Evolutionary conservation across 2,888 invertebrate genomes (phyloP).

Genomic region (Mythimna loreyi): DNA sequence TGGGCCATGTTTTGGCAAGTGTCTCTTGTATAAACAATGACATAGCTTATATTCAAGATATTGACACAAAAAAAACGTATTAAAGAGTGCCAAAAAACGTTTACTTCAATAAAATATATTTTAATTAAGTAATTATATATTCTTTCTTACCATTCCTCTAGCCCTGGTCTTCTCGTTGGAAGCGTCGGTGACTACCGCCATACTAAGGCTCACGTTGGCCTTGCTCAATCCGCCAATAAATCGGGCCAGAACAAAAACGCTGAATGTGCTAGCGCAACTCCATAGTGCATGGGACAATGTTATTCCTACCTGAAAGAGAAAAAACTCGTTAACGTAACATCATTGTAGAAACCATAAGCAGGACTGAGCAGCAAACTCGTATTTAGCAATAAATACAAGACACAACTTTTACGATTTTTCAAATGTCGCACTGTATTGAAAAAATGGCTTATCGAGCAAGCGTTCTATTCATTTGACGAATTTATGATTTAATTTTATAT

Average conservation of each 20-base stretch:
- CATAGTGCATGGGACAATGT: constrained; percentile 96
- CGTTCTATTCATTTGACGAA: too few relatives aligned
- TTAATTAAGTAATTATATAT: background rate
- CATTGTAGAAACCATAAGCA: background rate
- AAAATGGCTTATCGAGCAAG: too few relatives aligned
- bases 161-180: constrained; percentile 96
- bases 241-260: constrained; percentile 97
- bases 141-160: constrained; percentile 96
- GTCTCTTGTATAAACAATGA: constrained; percentile 17
- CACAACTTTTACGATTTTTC: too few relatives aligned
- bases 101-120: background rate
- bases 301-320: constrained; percentile 93
- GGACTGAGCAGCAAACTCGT: background rate
- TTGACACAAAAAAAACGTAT: background rate
- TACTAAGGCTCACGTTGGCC: constrained; percentile 98
- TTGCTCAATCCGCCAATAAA: constrained; percentile 98
- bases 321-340: background rate
- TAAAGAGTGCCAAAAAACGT: background rate
- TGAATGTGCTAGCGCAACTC: constrained; percentile 96
- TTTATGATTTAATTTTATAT: too few relatives aligned
- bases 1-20: constrained; percentile 9
- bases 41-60: background rate
- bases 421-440: too few relatives aligned
- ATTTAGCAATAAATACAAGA: background rate
- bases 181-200: constrained; percentile 98